Evolutionary conservation across 92 coral and sea anemone genomes (phyloP).

Genomic region (Epizoanthus rinbou): DNA sequence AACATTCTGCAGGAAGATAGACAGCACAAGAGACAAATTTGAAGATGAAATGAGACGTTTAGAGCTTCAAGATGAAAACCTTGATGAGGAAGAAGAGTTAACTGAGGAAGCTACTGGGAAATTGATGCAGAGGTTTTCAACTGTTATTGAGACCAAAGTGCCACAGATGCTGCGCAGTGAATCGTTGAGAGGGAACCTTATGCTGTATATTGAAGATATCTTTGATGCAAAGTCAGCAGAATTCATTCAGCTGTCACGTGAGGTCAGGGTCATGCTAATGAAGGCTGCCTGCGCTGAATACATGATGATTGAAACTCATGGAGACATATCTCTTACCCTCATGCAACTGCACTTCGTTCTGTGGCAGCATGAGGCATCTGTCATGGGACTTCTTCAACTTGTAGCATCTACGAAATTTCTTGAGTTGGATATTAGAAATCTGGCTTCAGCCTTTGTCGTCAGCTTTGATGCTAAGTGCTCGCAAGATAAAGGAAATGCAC

Average conservation of each 20-base stretch:
- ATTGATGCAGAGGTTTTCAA: slow-evolving; percentile 27
- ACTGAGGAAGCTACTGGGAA: background rate
- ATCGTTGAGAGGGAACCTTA: slow-evolving; percentile 42
- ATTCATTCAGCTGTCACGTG: slow-evolving; percentile 38
- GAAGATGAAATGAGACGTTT: background rate
- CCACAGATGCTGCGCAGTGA: slow-evolving; percentile 39
- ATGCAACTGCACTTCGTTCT: slow-evolving; percentile 47
- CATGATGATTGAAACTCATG: slow-evolving; percentile 22
- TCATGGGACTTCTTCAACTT: slow-evolving; percentile 51
- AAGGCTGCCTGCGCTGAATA: slow-evolving; percentile 59
- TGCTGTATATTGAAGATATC: slow-evolving; percentile 51
- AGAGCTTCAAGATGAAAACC: background rate
- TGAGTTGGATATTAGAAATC: slow-evolving; percentile 16
- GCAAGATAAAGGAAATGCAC: background rate
- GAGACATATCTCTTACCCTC: slow-evolving; percentile 13
- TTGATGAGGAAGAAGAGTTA: background rate
- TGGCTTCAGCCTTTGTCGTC: slow-evolving; percentile 28
- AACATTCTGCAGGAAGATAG: slow-evolving; percentile 4
- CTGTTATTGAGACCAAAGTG: slow-evolving; percentile 21
- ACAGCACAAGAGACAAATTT: slow-evolving; percentile 19
- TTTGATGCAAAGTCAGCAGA: slow-evolving; percentile 49
- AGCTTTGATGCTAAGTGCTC: slow-evolving; percentile 33
- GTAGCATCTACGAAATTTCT: slow-evolving; percentile 26
- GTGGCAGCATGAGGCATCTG: slow-evolving; percentile 50
- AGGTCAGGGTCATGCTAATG: slow-evolving; percentile 41